Base-by-base conservation (phyloP, 1,140 invertebrate genomes). In the Hesperophylax magnus region DNA sequence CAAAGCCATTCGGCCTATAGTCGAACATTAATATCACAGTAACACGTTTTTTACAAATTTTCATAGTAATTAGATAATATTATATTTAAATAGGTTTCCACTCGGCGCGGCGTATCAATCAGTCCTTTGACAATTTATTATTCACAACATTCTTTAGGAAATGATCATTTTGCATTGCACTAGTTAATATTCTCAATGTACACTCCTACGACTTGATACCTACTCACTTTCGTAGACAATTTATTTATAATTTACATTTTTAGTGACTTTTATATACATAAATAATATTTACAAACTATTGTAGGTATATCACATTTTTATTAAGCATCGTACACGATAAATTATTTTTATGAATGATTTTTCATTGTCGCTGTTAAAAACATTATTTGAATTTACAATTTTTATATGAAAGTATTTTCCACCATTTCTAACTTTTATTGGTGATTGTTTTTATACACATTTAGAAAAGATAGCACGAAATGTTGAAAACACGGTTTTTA, bases 261-360 rank as follows among this genome's bases (percentile, higher is more conserved):
- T 75, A 75, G 71, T 76, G 58, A 65, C 79, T 76, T 78, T 69
- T 61, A 75, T 75, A 75, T 75, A 75, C 71, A 80, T 78, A 47
- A 47, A 52, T 60, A 78, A 56, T 83, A 80, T 83, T 63, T 81
- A 80, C 81, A 83, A 54, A 79, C 79, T 83, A 83, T 75, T 27
- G 71, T 54, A 63, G 53, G 56, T 74, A 83, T 83, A 83, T 83
- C 82, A 83, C 82, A 83, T 81, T 83, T 83, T 71, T 52, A 69
- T 80, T 80, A 74, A 56, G 24, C 54, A 56, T 56, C 24, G 8
- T 75, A 75, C 71, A 75, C 71, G 54, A 31, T 56, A 58, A 75
- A 58, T 75, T 20, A 31, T 75, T 15, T 47, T n/a, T 22, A 34
- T 71, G 39, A 72, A 75, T 75, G 17, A 27, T 39, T 71, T 75